These are phyloP conservation scores for Drosophila watanabei DNA, from an alignment of 1,140 invertebrate species.

Conservation along the genomic window DNA sequence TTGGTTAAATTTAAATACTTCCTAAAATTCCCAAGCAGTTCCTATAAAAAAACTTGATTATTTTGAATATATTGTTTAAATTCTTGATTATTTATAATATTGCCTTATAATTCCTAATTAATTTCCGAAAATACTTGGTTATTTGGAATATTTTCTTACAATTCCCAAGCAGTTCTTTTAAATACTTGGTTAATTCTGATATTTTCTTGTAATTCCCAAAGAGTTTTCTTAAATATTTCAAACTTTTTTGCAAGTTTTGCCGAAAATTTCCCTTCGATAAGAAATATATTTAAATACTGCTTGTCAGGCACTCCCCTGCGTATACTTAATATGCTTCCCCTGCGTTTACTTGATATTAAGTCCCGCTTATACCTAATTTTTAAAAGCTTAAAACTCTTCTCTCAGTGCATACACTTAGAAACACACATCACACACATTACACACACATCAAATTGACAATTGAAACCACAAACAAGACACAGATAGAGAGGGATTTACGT, in stretches of 20 bases:
- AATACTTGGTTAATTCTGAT: background rate
- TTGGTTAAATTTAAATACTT: too few relatives aligned
- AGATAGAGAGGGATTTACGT: slow-evolving; percentile 17
- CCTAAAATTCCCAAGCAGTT: too few relatives aligned
- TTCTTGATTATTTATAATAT: too few relatives aligned
- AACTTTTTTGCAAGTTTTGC: background rate
- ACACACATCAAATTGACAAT: slow-evolving; percentile 33
- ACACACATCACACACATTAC: too few relatives aligned
- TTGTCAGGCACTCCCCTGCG: background rate
- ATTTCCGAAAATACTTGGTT: background rate
- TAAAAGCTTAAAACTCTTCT: background rate
- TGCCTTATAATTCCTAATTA: too few relatives aligned
- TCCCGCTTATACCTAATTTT: background rate
- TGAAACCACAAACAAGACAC: slow-evolving; percentile 39
- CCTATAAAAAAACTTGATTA: too few relatives aligned
- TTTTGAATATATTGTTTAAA: too few relatives aligned
- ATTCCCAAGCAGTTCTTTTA: background rate
- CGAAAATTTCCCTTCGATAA: too few relatives aligned
- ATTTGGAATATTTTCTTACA: background rate
- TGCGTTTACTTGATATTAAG: slow-evolving; percentile 3
- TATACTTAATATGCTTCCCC: background rate
- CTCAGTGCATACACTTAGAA: slow-evolving; percentile 26
- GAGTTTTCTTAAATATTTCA: too few relatives aligned
- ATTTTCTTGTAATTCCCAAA: too few relatives aligned
- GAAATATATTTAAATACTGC: background rate